Evolutionary conservation across 35 echinoderm and acorn worm genomes (phyloP).

Genomic region (Apostichopus japonicus): DNA sequence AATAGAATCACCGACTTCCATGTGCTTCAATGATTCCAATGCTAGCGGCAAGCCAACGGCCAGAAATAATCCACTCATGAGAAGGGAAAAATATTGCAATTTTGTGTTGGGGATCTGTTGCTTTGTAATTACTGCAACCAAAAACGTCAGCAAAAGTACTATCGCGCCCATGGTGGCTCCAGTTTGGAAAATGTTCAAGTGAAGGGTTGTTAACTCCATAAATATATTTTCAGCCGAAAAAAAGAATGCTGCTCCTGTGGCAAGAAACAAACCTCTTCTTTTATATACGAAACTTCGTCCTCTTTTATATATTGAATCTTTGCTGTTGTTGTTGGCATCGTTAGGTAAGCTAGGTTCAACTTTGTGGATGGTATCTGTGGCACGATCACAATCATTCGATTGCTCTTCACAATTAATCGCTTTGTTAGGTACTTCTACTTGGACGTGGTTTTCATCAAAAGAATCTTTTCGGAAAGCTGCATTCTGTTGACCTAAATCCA

Average conservation of each 20-base stretch:
- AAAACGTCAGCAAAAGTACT: neutral
- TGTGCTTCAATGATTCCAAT: constrained; percentile 26
- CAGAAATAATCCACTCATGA: constrained; percentile 25
- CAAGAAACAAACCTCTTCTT: constrained; percentile 29
- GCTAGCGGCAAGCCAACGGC: constrained; percentile 29
- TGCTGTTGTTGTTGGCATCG: neutral
- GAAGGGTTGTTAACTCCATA: neutral
- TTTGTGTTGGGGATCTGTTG: neutral
- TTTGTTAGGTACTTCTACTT: neutral
- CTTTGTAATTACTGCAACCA: neutral
- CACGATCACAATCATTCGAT: neutral
- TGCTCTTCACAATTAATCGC: neutral
- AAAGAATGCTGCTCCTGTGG: constrained; percentile 36
- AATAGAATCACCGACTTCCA: constrained; percentile 54
- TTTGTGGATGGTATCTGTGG: neutral
- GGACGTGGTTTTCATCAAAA: neutral
- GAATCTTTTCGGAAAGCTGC: neutral
- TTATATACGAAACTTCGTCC: neutral
- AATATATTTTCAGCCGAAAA: constrained; percentile 49
- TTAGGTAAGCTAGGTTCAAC: neutral
- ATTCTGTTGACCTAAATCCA: neutral
- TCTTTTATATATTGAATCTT: neutral
- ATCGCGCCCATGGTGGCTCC: neutral
- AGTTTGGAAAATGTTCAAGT: constrained; percentile 31
- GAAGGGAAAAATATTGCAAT: constrained; percentile 20